Conservation (phyloP, 2,888 invertebrate species). For the Gortyna flavago region DNA sequence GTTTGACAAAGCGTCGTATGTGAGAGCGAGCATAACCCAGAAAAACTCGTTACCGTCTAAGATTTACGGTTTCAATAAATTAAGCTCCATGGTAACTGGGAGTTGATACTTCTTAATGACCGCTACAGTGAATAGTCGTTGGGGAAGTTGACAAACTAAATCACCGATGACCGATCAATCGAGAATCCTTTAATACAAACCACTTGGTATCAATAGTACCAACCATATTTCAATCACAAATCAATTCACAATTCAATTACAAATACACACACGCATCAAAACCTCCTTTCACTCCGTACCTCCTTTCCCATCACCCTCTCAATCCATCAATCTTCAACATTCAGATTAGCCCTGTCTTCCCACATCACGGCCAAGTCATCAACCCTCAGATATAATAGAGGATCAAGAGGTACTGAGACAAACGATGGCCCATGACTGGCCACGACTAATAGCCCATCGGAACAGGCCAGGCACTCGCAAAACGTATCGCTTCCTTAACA, state of each 20-base stretch:
- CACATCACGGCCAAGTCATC: slow-evolving; percentile 64
- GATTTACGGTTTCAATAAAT: no score
- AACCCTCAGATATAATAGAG: slow-evolving; percentile 62
- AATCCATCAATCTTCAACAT: slow-evolving; percentile 58
- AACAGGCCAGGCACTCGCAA: slow-evolving; percentile 48
- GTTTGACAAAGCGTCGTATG: background rate
- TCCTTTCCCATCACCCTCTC: slow-evolving; percentile 33
- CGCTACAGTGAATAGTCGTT: background rate
- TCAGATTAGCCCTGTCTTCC: slow-evolving; percentile 58
- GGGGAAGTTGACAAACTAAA: background rate
- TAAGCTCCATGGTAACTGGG: background rate
- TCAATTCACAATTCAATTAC: slow-evolving; percentile 48
- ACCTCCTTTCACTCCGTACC: slow-evolving; percentile 35
- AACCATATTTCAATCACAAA: slow-evolving; percentile 2
- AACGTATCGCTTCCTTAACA: slow-evolving; percentile 51
- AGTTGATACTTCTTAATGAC: background rate
- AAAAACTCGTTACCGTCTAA: background rate
- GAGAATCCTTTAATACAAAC: background rate
- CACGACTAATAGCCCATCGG: slow-evolving; percentile 58
- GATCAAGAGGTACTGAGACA: slow-evolving; percentile 59
- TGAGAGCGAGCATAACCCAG: background rate
- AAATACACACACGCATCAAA: slow-evolving; percentile 31
- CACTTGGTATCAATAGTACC: background rate
- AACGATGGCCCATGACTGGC: slow-evolving; percentile 60
- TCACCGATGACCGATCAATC: background rate